Evolutionary conservation across 2,113 vertebrate species (phyloP).

Genomic region (Romanogobio albipinnatus): DNA sequence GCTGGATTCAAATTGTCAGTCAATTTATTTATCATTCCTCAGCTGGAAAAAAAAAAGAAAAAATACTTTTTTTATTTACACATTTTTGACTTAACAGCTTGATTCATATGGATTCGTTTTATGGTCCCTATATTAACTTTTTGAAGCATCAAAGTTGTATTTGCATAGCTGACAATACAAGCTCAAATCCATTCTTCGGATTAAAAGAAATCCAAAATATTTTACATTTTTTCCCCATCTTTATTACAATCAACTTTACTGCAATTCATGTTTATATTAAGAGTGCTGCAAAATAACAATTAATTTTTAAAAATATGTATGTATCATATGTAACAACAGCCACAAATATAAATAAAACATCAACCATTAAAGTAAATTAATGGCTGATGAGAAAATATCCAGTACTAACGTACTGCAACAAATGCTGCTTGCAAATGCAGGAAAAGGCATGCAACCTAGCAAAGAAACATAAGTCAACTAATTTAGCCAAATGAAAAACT

Average conservation of each 20-base stretch:
- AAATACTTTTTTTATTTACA: too few species aligned
- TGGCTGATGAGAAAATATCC: neutral
- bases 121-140: too few species aligned
- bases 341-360: neutral
- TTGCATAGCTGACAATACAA: neutral
- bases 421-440: conserved; percentile 16
- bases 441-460: neutral
- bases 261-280: neutral
- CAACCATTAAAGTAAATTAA: neutral
- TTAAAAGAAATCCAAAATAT: neutral
- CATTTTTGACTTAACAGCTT: too few species aligned
- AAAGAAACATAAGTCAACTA: neutral
- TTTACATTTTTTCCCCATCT: neutral
- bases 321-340: neutral
- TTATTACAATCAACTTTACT: neutral
- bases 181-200: neutral
- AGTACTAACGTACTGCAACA: neutral
- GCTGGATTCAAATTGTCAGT: neutral
- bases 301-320: neutral
- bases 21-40: neutral
- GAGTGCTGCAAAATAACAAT: neutral
- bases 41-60: too few species aligned
- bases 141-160: too few species aligned
- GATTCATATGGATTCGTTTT: too few species aligned
- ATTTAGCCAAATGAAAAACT: neutral